phyloP scores from a whole-genome alignment of 2,797 vertebrate genomes.

The Gallinago solitaria region DNA sequence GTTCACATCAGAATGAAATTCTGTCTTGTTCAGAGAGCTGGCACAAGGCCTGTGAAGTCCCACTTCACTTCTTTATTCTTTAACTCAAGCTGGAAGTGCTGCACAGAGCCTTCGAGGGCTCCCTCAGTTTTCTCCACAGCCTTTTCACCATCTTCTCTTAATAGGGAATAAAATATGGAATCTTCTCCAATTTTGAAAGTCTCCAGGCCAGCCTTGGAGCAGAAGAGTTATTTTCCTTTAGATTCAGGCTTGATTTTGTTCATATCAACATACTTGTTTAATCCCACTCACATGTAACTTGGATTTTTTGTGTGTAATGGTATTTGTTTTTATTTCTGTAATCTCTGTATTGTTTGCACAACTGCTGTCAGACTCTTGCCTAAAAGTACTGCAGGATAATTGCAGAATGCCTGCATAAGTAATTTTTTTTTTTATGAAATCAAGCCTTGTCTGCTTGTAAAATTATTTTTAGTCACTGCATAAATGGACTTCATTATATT shows the following conservation, averaged over 20 bases:
- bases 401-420: constrained; percentile 80
- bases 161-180: background rate
- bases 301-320: constrained; percentile 71
- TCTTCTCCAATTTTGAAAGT: background rate
- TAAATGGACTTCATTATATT: constrained; percentile 78
- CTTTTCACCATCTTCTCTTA: background rate
- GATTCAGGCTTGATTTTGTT: background rate
- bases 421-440: constrained; percentile 79
- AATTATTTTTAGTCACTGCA: constrained; percentile 78
- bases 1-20: background rate
- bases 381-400: constrained; percentile 79
- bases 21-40: background rate
- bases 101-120: background rate
- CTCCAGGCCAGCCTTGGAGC: background rate
- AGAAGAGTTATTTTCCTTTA: background rate
- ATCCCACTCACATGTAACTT: constrained; percentile 64
- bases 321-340: constrained; percentile 82
- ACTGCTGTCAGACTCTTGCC: constrained; percentile 77
- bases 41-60: background rate
- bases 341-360: constrained; percentile 80
- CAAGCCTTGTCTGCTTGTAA: constrained; percentile 79
- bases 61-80: background rate
- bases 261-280: constrained; percentile 1
- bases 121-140: background rate
- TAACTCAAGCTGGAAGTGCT: background rate